Percentiles rank a stretch among this genome's conserved stretches.
These are phyloP conservation scores for Coleophora flavipennella DNA, from an alignment of 2,888 invertebrate genomes.

Conservation along the genomic window DNA sequence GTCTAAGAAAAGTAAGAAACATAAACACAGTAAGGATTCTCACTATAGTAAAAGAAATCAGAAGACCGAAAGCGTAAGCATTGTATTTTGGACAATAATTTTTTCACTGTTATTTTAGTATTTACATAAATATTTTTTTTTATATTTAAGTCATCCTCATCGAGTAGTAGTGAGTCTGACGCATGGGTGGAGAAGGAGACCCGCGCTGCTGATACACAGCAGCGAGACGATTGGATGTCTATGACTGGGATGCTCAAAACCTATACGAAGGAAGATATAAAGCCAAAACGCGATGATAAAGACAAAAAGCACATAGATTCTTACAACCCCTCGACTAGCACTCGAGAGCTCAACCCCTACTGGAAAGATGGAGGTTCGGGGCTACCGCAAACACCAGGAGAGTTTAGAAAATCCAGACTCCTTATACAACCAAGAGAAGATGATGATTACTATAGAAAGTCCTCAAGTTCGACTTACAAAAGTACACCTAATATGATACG, in stretches of 20 bases:
- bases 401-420: constrained; percentile 41
- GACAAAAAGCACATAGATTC: constrained; percentile 69
- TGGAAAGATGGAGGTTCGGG: constrained; percentile 94
- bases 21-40: too few species aligned
- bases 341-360: constrained; percentile 89
- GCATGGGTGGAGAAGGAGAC: constrained; percentile 76
- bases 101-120: too few species aligned
- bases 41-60: too few species aligned
- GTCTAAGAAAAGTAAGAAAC: too few species aligned
- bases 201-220: constrained; percentile 16
- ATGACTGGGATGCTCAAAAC: constrained; percentile 69
- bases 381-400: constrained; percentile 73
- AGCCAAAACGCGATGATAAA: constrained; percentile 61
- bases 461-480: constrained; percentile 4
- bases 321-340: constrained; percentile 80
- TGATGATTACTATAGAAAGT: constrained; percentile 35
- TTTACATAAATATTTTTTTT: too few species aligned
- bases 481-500: neutral
- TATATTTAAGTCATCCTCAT: constrained; percentile 38
- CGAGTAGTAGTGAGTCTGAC: constrained; percentile 47
- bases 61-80: neutral
- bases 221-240: constrained; percentile 88
- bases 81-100: too few species aligned
- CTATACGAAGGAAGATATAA: constrained; percentile 56
- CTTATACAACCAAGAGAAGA: constrained; percentile 54